phyloP scores from a whole-genome alignment of 2,113 vertebrate species.

The Muntiacus muntjak region DNA sequence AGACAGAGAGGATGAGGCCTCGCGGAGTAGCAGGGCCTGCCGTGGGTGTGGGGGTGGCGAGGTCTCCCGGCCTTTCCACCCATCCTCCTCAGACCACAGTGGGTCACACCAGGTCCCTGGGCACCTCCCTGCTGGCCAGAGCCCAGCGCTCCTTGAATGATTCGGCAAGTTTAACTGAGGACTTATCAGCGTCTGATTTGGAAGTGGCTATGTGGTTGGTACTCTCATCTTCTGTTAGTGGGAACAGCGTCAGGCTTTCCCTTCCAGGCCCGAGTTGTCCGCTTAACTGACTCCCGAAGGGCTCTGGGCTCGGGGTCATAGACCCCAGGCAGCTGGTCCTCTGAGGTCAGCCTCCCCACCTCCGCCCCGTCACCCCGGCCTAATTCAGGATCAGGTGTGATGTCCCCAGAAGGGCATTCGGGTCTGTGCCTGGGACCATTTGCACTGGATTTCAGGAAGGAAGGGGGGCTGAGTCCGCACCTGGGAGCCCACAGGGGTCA shows the following conservation, averaged over 20 bases:
- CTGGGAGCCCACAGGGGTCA: neutral
- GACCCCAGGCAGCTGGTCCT: too few species aligned
- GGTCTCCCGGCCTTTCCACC: accelerated
- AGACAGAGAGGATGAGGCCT: accelerated
- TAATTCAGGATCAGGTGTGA: accelerated
- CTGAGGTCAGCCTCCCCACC: neutral
- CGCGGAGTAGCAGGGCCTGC: accelerated
- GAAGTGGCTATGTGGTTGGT: neutral
- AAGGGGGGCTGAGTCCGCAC: neutral
- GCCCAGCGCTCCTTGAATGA: too few species aligned
- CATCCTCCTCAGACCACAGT: neutral
- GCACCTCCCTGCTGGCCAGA: neutral
- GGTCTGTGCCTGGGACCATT: neutral
- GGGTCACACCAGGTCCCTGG: neutral
- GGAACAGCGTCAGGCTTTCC: neutral
- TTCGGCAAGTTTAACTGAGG: neutral
- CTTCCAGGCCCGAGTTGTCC: neutral
- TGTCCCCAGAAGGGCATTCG: neutral
- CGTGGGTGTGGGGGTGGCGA: accelerated
- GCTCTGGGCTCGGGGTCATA: neutral
- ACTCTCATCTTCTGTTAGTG: neutral
- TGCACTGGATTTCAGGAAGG: neutral
- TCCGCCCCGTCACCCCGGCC: accelerated
- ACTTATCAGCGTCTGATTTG: neutral
- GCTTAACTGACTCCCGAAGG: accelerated